A percentile compares a stretch with the other conserved stretches of the same genome.
Conservation (phyloP, 2,113 vertebrate species). For the Geococcyx californianus region DNA sequence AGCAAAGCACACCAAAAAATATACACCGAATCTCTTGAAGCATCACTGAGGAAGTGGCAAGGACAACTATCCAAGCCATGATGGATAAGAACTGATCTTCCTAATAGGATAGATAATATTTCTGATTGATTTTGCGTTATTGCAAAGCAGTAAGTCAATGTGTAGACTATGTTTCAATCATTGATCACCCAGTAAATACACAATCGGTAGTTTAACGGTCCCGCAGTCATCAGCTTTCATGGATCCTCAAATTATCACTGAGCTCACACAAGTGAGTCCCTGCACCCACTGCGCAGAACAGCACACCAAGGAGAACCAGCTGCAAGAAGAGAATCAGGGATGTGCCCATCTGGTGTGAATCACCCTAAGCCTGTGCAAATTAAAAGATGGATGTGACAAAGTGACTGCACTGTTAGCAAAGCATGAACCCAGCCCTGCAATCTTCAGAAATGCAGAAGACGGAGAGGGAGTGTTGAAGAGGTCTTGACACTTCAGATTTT, state of each 20-base stretch:
- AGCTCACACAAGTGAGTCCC: background rate
- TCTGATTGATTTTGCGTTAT: background rate
- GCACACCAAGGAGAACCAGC: background rate
- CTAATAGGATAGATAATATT: background rate
- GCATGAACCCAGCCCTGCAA: background rate
- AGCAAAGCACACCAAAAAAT: background rate
- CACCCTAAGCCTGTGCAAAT: background rate
- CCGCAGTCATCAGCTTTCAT: no score
- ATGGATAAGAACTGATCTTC: background rate
- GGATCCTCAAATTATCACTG: background rate
- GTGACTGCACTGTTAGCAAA: background rate
- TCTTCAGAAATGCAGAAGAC: accelerated
- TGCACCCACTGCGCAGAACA: background rate
- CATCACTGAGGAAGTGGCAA: background rate
- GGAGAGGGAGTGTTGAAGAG: background rate
- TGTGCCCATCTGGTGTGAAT: accelerated
- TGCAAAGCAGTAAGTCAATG: background rate
- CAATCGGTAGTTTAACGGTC: background rate
- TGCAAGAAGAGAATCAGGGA: background rate
- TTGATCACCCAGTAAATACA: background rate
- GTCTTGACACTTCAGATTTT: background rate
- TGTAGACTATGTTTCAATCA: background rate
- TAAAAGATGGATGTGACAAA: no score
- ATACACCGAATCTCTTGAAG: background rate
- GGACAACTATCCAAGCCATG: background rate